Percentiles rank a stretch among this genome's conserved stretches.
phyloP scores from a whole-genome alignment of 2,113 vertebrate genomes.

The Misgurnus mizolepis region DNA sequence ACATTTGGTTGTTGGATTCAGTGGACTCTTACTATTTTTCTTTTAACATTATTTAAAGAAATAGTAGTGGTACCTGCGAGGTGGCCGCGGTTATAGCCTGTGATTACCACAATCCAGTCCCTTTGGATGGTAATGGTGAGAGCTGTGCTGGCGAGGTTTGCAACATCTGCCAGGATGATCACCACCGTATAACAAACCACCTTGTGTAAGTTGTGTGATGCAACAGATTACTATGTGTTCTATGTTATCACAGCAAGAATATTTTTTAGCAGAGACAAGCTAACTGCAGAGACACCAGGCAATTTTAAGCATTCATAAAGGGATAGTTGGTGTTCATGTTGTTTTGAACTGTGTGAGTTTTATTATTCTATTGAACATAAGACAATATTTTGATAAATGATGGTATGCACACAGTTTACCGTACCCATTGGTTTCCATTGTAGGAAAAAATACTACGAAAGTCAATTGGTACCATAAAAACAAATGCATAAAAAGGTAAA shows the following conservation, averaged over 20 bases:
- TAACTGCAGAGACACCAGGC: conserved; percentile 44
- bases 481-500: too few species aligned
- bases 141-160: conserved; percentile 73
- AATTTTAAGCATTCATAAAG: neutral
- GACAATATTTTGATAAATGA: too few species aligned
- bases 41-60: neutral
- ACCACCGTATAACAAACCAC: conserved; percentile 77
- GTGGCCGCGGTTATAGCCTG: conserved; percentile 72
- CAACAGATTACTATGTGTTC: conserved; percentile 77
- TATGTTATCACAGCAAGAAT: conserved; percentile 66
- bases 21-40: too few species aligned
- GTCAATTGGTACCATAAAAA: too few species aligned
- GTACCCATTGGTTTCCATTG: too few species aligned
- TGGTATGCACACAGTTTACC: too few species aligned
- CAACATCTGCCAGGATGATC: conserved; percentile 75
- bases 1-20: too few species aligned
- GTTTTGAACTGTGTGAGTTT: too few species aligned
- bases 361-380: too few species aligned
- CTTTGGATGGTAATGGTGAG: conserved; percentile 77
- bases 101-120: conserved; percentile 77
- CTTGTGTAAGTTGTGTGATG: conserved; percentile 77
- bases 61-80: conserved; percentile 69
- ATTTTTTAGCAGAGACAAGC: conserved; percentile 60
- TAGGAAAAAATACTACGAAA: too few species aligned
- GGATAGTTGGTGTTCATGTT: too few species aligned